A percentile compares a stretch with the other conserved stretches of the same genome.
Evolutionary conservation across 2,888 invertebrate genomes (phyloP).

Genomic region (Papilio demoleus): DNA sequence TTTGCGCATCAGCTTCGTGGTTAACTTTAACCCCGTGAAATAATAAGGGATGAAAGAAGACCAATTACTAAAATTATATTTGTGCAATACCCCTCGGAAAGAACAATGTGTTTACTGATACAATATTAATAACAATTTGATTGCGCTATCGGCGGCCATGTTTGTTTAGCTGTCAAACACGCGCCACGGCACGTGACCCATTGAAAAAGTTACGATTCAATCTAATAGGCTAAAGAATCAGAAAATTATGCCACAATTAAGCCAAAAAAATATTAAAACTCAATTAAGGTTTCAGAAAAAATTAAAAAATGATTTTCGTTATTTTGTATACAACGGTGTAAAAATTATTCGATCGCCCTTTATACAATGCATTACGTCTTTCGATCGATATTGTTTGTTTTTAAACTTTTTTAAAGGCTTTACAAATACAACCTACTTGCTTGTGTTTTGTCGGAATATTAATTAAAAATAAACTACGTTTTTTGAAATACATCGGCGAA

Average conservation of each 20-base stretch:
- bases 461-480: not conserved
- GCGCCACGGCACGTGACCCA: conserved; percentile 63
- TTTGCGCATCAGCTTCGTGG: conserved; percentile 52
- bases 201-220: conserved; percentile 65
- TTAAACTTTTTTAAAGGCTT: no score
- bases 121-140: conserved; percentile 78
- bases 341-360: not conserved
- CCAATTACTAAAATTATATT: conserved; percentile 80
- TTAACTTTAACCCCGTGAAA: conserved; percentile 57
- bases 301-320: not conserved
- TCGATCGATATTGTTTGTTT: no score
- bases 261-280: conserved; percentile 35
- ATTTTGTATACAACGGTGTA: not conserved
- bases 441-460: no score
- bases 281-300: conserved; percentile 15
- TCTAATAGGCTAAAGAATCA: conserved; percentile 62
- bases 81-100: conserved; percentile 63
- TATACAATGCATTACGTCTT: no score
- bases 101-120: conserved; percentile 73
- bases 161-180: conserved; percentile 78
- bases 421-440: no score
- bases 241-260: conserved; percentile 23
- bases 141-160: conserved; percentile 74
- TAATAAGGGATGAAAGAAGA: conserved; percentile 61
- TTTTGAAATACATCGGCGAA: not conserved